Evolutionary conservation across 2,888 invertebrate genomes (phyloP).

Genomic region (Tetropium fuscum): DNA sequence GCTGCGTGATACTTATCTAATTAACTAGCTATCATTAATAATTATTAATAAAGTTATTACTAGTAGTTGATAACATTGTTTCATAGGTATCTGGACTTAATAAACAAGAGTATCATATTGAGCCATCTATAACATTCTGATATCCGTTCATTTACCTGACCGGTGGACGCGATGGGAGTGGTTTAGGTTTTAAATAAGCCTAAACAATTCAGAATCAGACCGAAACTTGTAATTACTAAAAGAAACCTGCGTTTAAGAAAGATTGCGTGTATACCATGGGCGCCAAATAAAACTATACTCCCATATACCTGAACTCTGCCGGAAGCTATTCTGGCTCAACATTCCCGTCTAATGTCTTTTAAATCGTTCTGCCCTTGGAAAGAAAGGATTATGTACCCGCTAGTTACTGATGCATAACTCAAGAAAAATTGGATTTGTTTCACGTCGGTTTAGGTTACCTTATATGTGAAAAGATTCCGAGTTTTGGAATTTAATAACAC

Average conservation of each 20-base stretch:
- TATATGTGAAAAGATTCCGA: too few species aligned
- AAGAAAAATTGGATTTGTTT: constrained; percentile 43
- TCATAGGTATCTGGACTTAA: constrained; percentile 5
- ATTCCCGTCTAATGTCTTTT: constrained; percentile 54
- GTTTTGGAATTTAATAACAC: too few species aligned
- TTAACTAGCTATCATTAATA: constrained; percentile 14
- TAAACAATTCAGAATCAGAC: constrained; percentile 42
- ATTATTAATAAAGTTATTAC: too few species aligned
- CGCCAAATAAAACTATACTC: constrained; percentile 44
- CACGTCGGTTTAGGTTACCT: too few species aligned
- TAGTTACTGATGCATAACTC: constrained; percentile 47
- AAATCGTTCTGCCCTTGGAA: constrained; percentile 54
- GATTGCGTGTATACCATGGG: constrained; percentile 49
- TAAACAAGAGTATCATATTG: not conserved
- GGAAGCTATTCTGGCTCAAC: constrained; percentile 49
- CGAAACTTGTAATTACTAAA: constrained; percentile 49
- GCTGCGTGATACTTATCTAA: too few species aligned
- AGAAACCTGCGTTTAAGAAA: constrained; percentile 47
- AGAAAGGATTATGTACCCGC: constrained; percentile 44
- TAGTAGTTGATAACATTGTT: constrained; percentile 2
- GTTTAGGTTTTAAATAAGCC: constrained; percentile 43
- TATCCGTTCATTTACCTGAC: constrained; percentile 35
- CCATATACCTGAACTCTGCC: constrained; percentile 50
- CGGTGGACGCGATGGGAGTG: constrained; percentile 36
- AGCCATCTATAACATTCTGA: constrained; percentile 1